Conservation (phyloP, 2,113 vertebrate genomes). For the Perognathus longimembris region DNA sequence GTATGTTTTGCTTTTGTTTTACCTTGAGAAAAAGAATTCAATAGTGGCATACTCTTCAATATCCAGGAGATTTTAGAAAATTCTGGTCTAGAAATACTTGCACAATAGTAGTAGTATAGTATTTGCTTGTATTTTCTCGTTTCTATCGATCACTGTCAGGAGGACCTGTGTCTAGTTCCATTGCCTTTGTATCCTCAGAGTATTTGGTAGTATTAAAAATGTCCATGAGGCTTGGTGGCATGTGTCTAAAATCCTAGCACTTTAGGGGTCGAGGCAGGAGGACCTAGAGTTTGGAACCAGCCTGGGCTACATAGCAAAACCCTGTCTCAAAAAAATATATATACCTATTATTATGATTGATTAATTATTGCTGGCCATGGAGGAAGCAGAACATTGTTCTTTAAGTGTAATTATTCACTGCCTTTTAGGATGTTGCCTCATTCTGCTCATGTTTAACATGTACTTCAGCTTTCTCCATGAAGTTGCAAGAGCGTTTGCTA, state of each 20-base stretch:
- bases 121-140: background rate
- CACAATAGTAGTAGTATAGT: background rate
- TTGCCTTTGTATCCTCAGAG: background rate
- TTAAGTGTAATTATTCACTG: conserved; percentile 19
- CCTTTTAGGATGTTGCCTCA: conserved; percentile 8
- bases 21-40: background rate
- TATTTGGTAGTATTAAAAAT: background rate
- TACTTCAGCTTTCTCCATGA: conserved; percentile 34
- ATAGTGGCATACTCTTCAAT: background rate
- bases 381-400: background rate
- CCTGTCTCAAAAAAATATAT: background rate
- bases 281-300: no score
- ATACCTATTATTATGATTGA: background rate
- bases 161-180: background rate
- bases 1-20: background rate
- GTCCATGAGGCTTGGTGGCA: no score
- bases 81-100: background rate
- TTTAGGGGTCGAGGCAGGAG: no score
- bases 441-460: background rate
- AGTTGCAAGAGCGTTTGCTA: background rate
- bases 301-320: no score
- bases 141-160: background rate
- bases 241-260: no score
- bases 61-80: background rate
- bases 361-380: background rate